Percentiles rank a stretch among this genome's conserved stretches.
phyloP scores from a whole-genome alignment of 1,140 invertebrate species.

The Pseudomyrmex sp. region DNA sequence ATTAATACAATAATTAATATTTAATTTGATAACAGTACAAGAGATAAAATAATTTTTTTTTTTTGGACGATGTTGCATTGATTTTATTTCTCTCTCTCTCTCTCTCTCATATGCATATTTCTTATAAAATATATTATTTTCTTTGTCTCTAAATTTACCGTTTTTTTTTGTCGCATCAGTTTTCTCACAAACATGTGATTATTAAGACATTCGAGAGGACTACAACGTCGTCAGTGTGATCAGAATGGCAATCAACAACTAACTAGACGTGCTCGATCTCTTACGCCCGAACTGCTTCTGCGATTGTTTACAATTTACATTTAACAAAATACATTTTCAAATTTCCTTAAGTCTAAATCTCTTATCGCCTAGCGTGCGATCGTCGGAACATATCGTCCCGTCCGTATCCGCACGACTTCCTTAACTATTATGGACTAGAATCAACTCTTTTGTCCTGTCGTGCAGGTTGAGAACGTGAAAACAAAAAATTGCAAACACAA shows the following conservation, averaged over 20 bases:
- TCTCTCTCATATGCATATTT: neutral
- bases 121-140: neutral
- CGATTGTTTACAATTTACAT: neutral
- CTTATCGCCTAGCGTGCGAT: conserved; percentile 57
- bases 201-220: neutral
- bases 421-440: conserved; percentile 76
- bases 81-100: neutral
- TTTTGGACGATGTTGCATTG: too few relatives aligned
- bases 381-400: conserved; percentile 17
- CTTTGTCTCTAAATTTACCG: neutral
- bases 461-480: conserved; percentile 68
- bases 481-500: conserved; percentile 69
- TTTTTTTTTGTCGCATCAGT: neutral
- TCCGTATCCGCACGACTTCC: conserved; percentile 60
- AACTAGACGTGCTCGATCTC: conserved; percentile 13
- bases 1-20: neutral
- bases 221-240: conserved; percentile 54
- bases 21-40: neutral
- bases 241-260: conserved; percentile 64
- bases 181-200: neutral
- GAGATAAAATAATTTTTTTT: neutral
- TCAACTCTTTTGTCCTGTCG: conserved; percentile 68
- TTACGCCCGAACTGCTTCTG: too few relatives aligned
- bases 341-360: conserved; percentile 53
- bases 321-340: too few relatives aligned